phyloP scores from a whole-genome alignment of 2,888 invertebrate species.

The Andrena camellia region DNA sequence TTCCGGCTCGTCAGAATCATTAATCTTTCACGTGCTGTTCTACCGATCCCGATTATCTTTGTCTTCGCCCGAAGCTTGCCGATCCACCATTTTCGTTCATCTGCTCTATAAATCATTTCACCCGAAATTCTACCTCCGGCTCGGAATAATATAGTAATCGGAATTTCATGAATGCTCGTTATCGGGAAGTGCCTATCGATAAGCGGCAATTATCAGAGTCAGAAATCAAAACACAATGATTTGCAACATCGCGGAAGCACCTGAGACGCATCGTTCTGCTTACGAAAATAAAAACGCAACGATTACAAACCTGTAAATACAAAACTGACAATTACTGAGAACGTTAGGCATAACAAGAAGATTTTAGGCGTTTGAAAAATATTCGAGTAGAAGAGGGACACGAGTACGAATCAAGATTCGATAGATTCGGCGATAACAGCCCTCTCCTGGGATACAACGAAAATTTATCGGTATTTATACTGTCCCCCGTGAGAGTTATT shows the following conservation, averaged over 20 bases:
- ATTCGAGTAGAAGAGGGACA: not conserved
- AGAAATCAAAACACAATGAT: not conserved
- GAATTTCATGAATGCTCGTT: not conserved
- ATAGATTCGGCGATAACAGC: conserved; percentile 39
- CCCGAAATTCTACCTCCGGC: not conserved
- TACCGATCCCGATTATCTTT: conserved; percentile 7
- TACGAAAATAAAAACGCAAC: not conserved
- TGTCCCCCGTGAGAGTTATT: conserved; percentile 45
- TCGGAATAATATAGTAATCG: not conserved
- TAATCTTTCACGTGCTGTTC: conserved; percentile 56
- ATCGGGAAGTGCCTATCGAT: not conserved
- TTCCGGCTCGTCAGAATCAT: conserved; percentile 66
- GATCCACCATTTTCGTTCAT: not conserved
- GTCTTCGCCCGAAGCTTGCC: not conserved
- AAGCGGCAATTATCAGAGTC: not conserved
- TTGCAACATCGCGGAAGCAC: not conserved
- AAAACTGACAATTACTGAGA: not conserved
- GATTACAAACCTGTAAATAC: no score
- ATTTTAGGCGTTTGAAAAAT: not conserved
- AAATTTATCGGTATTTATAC: conserved; percentile 59
- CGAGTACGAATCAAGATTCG: conserved; percentile 44
- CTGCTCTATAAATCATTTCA: not conserved
- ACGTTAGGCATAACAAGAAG: not conserved
- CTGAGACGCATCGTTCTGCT: not conserved
- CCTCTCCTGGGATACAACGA: conserved; percentile 46